A percentile compares a stretch with the other conserved stretches of the same genome.
Evolutionary conservation across 2,888 invertebrate species (phyloP).

Genomic region (Perithous albicinctus): DNA sequence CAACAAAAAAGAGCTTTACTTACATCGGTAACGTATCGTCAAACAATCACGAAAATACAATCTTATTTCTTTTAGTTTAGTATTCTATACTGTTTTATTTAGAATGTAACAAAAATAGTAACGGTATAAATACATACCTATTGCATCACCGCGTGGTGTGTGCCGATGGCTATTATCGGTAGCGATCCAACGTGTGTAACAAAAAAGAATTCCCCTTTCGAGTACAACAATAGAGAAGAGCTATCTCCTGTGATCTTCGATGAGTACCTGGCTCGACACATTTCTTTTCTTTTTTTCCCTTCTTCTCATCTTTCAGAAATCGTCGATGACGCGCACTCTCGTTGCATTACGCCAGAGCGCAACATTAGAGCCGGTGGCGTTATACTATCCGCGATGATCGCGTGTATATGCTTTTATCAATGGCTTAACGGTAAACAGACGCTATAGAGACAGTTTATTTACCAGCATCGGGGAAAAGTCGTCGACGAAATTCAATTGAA

Average conservation of each 20-base stretch:
- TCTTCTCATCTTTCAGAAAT: conserved; percentile 39
- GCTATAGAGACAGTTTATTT: conserved; percentile 41
- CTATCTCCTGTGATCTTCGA: conserved; percentile 48
- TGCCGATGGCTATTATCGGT: conserved; percentile 26
- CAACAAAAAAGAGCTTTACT: too few species aligned
- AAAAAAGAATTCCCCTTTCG: conserved; percentile 42
- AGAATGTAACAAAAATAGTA: not conserved
- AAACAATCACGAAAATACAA: not conserved
- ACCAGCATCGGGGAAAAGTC: conserved; percentile 27
- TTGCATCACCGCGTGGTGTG: not conserved
- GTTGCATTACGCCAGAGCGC: conserved; percentile 69
- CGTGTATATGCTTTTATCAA: conserved; percentile 48
- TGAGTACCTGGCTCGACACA: conserved; percentile 25
- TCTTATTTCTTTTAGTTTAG: not conserved
- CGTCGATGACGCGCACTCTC: conserved; percentile 45
- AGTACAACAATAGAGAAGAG: conserved; percentile 48
- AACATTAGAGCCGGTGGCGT: conserved; percentile 52
- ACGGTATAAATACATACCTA: not conserved
- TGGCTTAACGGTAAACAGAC: conserved; percentile 61
- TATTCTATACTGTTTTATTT: not conserved
- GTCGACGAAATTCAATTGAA: not conserved
- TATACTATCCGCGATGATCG: conserved; percentile 48
- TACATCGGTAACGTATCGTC: too few species aligned
- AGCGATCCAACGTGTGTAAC: not conserved
- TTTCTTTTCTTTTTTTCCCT: conserved; percentile 27